Evolutionary conservation across 1,140 invertebrate genomes (phyloP), one percentile per base, ranked within the genome.

Genomic region (Nephotettix cincticeps): DNA sequence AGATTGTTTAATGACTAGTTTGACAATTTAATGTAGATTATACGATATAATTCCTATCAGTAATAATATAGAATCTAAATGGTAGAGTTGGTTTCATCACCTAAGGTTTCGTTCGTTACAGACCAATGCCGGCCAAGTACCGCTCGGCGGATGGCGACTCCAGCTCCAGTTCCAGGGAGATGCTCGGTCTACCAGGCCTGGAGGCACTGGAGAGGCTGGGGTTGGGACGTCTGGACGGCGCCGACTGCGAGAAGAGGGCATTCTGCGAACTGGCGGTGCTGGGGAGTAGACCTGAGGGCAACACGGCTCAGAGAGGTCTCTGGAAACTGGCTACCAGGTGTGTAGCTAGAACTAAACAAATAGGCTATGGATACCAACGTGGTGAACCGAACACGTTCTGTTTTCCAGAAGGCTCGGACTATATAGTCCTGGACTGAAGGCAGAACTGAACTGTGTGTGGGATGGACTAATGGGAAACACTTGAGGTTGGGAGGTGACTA

Each of bases 301-400:
- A 45, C 40, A 1, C 32, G n/a, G 32, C 64, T 3, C 64, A 67
- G 23, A 17, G 21, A 1, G 64, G 64, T 2, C 40, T 67, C 9
- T 67, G 64, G 64, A 40, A 67, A 27, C 21, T 67, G 9, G 64
- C 64, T 1, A 67, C n/a, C 36, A 67, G 64, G 64, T 67, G 21
- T 3, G 47, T 23, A 51, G 6, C n/a, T 43, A 43, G n/a, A 43
- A n/a, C 40, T 43, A 9, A 43, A 43, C 40, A 11, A 43, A 43
- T 11, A 43, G 40, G 40, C 9, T 43, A 43, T 43, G 40, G 40
- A n/a, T 11, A n/a, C 9, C 40, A 9, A 11, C n/a, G 40, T 43
- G n/a, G 40, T 43, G 9, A 9, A n/a, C 40, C n/a, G 40, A 43
- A n/a, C n/a, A n/a, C n/a, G n/a, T n/a, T n/a, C n/a, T n/a, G n/a